Evolutionary conservation across 2,888 invertebrate species (phyloP).

Genomic region (Dolichomitus sp.): DNA sequence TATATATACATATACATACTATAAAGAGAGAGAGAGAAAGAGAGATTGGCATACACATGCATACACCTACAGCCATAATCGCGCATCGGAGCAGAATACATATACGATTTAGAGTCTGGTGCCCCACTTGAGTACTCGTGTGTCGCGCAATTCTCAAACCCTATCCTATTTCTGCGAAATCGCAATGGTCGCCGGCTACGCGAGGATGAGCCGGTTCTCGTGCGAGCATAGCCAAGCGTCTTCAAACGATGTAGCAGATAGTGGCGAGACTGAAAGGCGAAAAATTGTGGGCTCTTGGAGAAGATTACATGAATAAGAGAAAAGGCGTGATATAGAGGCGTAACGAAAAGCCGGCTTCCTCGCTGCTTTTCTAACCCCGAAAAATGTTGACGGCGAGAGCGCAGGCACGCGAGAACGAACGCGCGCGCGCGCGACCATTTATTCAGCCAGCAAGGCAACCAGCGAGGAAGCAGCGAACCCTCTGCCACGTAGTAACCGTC

Average conservation of each 20-base stretch:
- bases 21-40: not conserved
- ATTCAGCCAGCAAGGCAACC: conserved; percentile 32
- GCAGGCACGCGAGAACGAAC: conserved; percentile 17
- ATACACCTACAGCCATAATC: conserved; percentile 9
- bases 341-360: conserved; percentile 58
- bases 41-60: not conserved
- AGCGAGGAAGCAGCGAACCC: conserved; percentile 26
- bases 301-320: not conserved
- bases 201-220: conserved; percentile 53
- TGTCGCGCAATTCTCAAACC: conserved; percentile 28
- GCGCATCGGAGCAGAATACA: not conserved
- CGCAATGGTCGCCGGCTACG: conserved; percentile 62
- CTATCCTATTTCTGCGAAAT: conserved; percentile 44
- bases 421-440: conserved; percentile 25
- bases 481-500: conserved; percentile 68
- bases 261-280: not conserved
- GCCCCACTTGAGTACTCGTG: conserved; percentile 24
- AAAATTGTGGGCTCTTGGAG: not conserved
- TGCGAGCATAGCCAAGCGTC: conserved; percentile 34
- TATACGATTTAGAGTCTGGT: not conserved
- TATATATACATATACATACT: not conserved
- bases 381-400: conserved; percentile 63
- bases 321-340: not conserved
- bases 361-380: conserved; percentile 72
- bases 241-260: not conserved